Evolutionary conservation across 1,140 invertebrate species (phyloP).

Genomic region (Ylistrum balloti): DNA sequence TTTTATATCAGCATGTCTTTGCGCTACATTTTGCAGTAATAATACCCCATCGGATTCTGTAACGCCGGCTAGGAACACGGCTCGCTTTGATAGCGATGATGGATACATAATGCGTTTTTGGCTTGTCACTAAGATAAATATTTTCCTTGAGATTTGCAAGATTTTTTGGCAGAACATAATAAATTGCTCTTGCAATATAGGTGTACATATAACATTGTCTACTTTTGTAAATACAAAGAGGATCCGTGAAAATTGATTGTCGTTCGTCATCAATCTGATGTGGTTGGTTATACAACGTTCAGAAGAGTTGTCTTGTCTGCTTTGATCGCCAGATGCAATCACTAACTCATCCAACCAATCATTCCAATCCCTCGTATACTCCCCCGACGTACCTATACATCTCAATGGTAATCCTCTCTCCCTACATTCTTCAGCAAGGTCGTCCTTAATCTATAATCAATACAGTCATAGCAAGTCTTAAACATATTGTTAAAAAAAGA

Average conservation of each 20-base stretch:
- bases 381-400: neutral
- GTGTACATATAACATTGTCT: constrained; percentile 19
- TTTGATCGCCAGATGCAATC: neutral
- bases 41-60: neutral
- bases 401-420: neutral
- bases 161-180: neutral
- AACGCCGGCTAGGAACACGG: neutral
- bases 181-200: neutral
- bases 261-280: neutral
- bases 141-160: neutral
- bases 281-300: neutral
- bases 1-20: neutral
- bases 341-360: too few species aligned
- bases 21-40: neutral
- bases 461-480: too few species aligned
- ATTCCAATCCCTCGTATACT: neutral
- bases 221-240: constrained; percentile 42
- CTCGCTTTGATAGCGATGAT: neutral
- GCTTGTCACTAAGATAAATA: constrained; percentile 41
- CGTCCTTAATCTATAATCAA: constrained; percentile 33
- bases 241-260: neutral
- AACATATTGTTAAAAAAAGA: too few species aligned
- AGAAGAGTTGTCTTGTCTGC: neutral
- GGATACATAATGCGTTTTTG: neutral
- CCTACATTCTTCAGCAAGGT: neutral